A percentile compares a stretch with the other conserved stretches of the same genome.
phyloP scores from a whole-genome alignment of 2,113 vertebrate genomes.

The Mellivora capensis region DNA sequence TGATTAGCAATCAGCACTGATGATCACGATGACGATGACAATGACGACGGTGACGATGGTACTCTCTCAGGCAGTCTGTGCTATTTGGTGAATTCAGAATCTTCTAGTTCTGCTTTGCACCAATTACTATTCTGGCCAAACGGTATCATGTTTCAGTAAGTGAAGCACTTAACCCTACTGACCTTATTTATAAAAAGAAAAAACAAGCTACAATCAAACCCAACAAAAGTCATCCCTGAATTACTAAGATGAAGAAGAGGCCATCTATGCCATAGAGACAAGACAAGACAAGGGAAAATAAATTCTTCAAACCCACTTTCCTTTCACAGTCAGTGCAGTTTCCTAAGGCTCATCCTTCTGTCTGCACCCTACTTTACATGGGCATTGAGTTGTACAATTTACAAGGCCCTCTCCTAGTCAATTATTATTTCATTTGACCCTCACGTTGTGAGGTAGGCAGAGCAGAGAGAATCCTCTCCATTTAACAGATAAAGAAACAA shows the following conservation, averaged over 20 bases:
- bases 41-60: neutral
- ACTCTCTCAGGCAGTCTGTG: neutral
- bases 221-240: neutral
- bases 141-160: neutral
- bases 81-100: neutral
- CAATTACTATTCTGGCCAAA: neutral
- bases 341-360: neutral
- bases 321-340: neutral
- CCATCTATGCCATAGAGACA: neutral
- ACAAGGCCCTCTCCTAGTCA: neutral
- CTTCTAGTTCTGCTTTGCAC: conserved; percentile 10
- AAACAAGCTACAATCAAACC: neutral
- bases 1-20: neutral
- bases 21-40: neutral
- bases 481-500: neutral
- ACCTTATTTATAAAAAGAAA: conserved; percentile 7
- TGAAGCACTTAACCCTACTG: neutral
- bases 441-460: neutral
- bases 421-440: neutral
- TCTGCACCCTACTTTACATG: neutral
- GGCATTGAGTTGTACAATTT: neutral
- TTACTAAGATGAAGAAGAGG: neutral
- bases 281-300: neutral
- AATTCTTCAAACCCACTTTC: neutral
- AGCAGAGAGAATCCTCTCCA: neutral